Conservation (phyloP, 2,888 invertebrate genomes). For the Deroplatys truncata region DNA sequence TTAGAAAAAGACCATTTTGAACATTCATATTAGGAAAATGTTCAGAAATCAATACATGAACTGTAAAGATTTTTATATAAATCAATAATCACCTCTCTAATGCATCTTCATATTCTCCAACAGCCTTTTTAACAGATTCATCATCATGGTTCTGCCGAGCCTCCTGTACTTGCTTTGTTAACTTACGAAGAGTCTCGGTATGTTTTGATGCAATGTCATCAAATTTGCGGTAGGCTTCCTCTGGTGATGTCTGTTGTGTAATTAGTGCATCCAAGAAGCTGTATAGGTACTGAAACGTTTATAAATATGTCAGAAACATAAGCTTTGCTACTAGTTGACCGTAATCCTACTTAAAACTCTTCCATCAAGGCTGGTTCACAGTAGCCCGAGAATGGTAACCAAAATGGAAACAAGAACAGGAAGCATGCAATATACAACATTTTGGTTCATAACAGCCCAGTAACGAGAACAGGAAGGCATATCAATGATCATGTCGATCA, state of each 20-base stretch:
- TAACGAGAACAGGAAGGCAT: too few relatives aligned
- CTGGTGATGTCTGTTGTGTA: slow-evolving; percentile 93
- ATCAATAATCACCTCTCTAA: slow-evolving; percentile 57
- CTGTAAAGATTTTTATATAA: too few relatives aligned
- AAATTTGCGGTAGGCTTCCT: slow-evolving; percentile 92
- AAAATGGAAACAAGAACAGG: too few relatives aligned
- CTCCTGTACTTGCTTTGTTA: slow-evolving; percentile 93
- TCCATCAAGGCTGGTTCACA: too few relatives aligned
- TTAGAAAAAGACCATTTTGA: too few relatives aligned
- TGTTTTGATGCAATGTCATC: slow-evolving; percentile 90
- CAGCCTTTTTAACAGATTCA: slow-evolving; percentile 81
- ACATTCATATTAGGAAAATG: too few relatives aligned
- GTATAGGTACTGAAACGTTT: slow-evolving; percentile 68
- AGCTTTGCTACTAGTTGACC: background rate
- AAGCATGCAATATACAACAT: too few relatives aligned
- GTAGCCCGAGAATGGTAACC: too few relatives aligned
- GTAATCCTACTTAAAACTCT: too few relatives aligned
- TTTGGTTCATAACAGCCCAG: too few relatives aligned
- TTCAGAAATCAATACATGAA: too few relatives aligned
- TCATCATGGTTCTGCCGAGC: slow-evolving; percentile 85
- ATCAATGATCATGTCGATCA: too few relatives aligned
- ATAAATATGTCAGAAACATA: background rate
- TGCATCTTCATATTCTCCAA: slow-evolving; percentile 87
- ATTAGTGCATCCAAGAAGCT: slow-evolving; percentile 96
- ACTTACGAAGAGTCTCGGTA: slow-evolving; percentile 82